Base-by-base conservation (phyloP, 1,140 invertebrate genomes). In the Pogonognathellus flavescens region DNA sequence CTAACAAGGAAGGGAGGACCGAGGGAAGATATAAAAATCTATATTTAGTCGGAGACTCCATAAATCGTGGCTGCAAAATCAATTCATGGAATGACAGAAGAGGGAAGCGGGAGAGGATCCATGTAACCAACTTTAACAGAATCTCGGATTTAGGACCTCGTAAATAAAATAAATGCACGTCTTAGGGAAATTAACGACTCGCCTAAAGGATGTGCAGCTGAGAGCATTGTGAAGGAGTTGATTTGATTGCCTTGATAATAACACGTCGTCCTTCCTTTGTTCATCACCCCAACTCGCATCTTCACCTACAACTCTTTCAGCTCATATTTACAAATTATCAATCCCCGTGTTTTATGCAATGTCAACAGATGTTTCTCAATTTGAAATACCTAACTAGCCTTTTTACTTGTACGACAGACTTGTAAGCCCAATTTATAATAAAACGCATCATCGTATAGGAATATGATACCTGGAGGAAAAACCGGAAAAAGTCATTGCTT, bases 151-250 rank as follows among this genome's bases (percentile, higher is more conserved):
- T 76, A 76, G 31, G 70, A 76, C 31, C 70, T 76, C 70, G 70
- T 76, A 76, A 76, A 76, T 76, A 76, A 76, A 76, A 76, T 76
- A 76, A 76, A 76, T 76, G 70, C 70, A 76, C 31, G 70, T 76
- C 70, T 76, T 76, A 76, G 70, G 70, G 31, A 76, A 76, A 76
- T 76, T 76, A 76, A 76, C 70, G 70, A 50, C 70, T 49, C 41
- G 41, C 25, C 41, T 76, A 41, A 49, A 49, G 49, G 70, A 76
- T 18, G 18, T 76, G 70, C 70, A 76, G 70, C 70, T 76, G 70
- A 76, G 70, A 31, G 66, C 31, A 76, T 50, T 76, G 20, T 66
- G 62, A 66, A 41, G 10, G 20, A 66, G 59, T 60, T 60, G 62
- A 66, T 20, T 66, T 66, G 62, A 66, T 25, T 66, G 22, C 62